Evolutionary conservation across 1,140 invertebrate species (phyloP), one percentile per base, ranked within the genome.

Genomic region (Eulimnadia texana): DNA sequence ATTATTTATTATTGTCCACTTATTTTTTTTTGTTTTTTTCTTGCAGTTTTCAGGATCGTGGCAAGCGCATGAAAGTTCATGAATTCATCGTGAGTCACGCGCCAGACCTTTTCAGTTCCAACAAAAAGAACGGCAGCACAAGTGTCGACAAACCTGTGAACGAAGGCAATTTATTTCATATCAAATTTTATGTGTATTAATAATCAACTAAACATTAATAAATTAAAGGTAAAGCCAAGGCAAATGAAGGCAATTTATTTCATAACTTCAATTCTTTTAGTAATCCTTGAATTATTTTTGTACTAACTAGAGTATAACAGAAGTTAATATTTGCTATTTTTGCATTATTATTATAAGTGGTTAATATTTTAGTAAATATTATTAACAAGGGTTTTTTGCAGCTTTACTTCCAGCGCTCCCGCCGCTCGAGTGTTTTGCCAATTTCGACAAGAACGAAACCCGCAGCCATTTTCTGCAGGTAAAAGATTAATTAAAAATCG

Each of bases 1-100:
- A 60, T n/a, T 10, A 20, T 13, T 51, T 50, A 16, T 11, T 33
- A 23, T 65, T 28, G 22, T 33, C 25, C 49, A 3, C 25, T 52
- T 64, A 63, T 33, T 61, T 49, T 57, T 76, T 77, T 69, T 74
- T 81, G 20, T 23, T 22, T 3, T 59, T 50, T 3, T 0, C 16
- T 27, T 60, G 19, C 49, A 85, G 84, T 53, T 88, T 90, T 70
- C 83, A 86, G 73, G 86, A 90, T 70, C 79, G 86, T 59, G 82
- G 83, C 0, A 90, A 88, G 70, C 77, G 86, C n/a, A 72, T 88
- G 23, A 86, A 86, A 69, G 74, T 90, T 52, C 86, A 89, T 68
- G 85, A 90, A 67, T 90, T 90, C 71, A 81, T 90, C 67, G 82
- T 82, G 16, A 85, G 86, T 67, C 87, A 89, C 72, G 84, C 86